Evolutionary conservation across 2,888 invertebrate species (phyloP).

Genomic region (Trilocha varians): DNA sequence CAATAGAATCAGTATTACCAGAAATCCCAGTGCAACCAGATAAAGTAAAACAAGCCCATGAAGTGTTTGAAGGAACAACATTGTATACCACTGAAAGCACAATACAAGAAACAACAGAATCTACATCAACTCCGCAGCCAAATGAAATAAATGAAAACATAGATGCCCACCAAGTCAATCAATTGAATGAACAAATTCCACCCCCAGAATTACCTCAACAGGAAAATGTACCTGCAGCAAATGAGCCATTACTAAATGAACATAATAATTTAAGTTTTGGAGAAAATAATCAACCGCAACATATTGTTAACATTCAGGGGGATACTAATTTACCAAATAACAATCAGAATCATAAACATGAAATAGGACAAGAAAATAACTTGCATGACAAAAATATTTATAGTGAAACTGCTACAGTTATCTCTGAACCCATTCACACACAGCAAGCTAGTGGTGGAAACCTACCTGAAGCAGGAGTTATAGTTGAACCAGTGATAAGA

Average conservation of each 20-base stretch:
- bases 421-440: conserved; percentile 6
- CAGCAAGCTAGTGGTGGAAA: conserved; percentile 2
- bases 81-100: conserved; percentile 52
- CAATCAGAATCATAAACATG: conserved; percentile 10
- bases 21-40: conserved; percentile 40
- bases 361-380: conserved; percentile 9
- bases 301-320: too few relatives aligned
- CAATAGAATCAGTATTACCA: conserved; percentile 21
- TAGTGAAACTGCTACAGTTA: not conserved
- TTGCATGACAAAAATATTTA: not conserved
- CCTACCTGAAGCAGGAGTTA: not conserved
- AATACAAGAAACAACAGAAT: not conserved
- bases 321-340: too few relatives aligned
- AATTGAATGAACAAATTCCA: too few relatives aligned
- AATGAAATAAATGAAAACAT: not conserved
- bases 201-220: too few relatives aligned
- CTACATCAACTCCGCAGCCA: not conserved
- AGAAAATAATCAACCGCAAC: too few relatives aligned
- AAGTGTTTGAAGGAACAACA: conserved; percentile 80
- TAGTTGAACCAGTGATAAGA: not conserved
- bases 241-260: not conserved
- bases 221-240: too few relatives aligned
- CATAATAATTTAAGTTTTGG: not conserved
- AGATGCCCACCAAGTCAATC: not conserved
- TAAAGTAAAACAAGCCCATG: conserved; percentile 54